Evolutionary conservation across 2,113 vertebrate species (phyloP).

Genomic region (Axis porcinus): DNA sequence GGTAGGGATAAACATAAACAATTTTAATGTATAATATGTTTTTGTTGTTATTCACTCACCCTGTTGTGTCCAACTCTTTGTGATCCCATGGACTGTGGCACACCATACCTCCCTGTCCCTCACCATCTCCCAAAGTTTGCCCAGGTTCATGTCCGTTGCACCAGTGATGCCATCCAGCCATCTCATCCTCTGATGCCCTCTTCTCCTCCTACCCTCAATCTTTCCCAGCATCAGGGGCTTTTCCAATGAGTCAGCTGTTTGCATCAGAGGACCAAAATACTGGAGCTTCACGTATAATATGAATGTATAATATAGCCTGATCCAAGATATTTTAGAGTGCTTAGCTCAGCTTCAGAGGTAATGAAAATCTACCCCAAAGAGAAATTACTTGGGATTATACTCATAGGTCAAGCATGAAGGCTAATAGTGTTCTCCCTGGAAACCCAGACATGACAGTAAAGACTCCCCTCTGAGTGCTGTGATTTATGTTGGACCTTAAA

Average conservation of each 20-base stretch:
- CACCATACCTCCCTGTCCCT: background rate
- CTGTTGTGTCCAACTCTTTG: background rate
- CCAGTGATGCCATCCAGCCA: background rate
- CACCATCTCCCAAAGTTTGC: background rate
- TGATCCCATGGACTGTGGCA: background rate
- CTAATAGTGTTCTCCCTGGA: background rate
- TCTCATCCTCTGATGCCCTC: background rate
- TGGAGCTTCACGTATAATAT: background rate
- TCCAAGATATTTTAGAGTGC: background rate
- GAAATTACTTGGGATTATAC: background rate
- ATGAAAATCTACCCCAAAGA: background rate
- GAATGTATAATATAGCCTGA: background rate
- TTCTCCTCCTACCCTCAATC: background rate
- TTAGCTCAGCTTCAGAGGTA: background rate
- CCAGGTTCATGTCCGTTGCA: background rate
- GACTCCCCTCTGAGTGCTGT: accelerated
- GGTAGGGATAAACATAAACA: background rate
- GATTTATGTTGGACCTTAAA: background rate
- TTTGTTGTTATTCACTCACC: background rate
- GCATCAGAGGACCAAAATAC: background rate
- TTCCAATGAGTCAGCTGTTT: background rate
- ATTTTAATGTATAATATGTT: background rate
- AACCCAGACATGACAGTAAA: accelerated
- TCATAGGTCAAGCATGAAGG: background rate
- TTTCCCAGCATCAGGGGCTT: background rate